Evolutionary conservation across 1,140 invertebrate genomes (phyloP), one percentile per base, ranked within the genome.

Genomic region (Cherax destructor): DNA sequence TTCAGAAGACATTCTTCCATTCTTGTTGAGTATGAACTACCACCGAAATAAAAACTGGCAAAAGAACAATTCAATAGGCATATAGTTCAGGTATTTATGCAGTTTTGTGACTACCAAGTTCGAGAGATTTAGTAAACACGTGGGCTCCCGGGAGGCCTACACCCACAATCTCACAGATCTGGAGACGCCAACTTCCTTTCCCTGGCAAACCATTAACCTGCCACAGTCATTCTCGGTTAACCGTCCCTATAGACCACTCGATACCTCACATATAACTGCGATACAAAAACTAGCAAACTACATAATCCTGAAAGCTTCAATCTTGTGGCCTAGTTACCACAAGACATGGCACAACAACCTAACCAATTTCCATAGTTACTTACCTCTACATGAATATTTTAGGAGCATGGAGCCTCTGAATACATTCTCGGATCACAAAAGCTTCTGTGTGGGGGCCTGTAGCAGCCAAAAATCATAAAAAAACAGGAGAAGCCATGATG

Each of bases 361-460:
- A 47, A 80, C 78, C n/a, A 47, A 80, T 80, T 52, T 80, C 50
- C 10, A 41, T 3, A 13, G 13, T 16, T 52, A 81, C 79, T 81
- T 21, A 81, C 79, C 50, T 81, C 79, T 81, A 59, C 79, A 81
- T 81, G 50, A 56, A 81, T 7, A 59, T 81, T 56, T 81, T 81
- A 81, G 79, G 52, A 81, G 50, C 79, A 81, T 81, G 79, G 79
- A 56, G 50, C 16, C 79, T 81, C 50, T 81, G 50, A 50, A 18
- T 56, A n/a, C 50, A 59, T 56, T 59, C 24, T 81, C 50, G 18
- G 21, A 24, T 81, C 79, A n/a, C 50, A 56, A 56, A 59, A 24
- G 47, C 24, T 59, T 56, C 24, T 9, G 79, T 13, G 49, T 81
- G 49, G n/a, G 4, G 49, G 16, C 56, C 47, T 81, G 11, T 4